Evolutionary conservation across 2,113 vertebrate species (phyloP), one percentile per base, ranked within the genome.

Genomic region (Bubalus kerabau): DNA sequence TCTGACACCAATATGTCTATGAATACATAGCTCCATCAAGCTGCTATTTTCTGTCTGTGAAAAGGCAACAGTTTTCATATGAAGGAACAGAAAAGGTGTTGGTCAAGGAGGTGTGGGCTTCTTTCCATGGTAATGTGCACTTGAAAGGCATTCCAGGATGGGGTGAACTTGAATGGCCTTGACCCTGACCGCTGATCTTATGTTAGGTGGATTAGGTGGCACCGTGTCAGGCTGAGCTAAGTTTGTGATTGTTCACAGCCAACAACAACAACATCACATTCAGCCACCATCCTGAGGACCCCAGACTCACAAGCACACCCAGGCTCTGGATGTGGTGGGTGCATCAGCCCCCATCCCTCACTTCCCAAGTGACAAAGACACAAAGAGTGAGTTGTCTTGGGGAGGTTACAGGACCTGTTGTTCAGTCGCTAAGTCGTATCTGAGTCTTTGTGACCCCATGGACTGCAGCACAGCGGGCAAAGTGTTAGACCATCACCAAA

Each of bases 1-100:
- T 93, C 91, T 97, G 89, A 98, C 96, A 98, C 97, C 82, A 67
- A 81, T 81, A 91, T 19, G 89, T 93, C 97, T 92, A 76, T 78
- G 94, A 96, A 93, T 97, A 90, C 11, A 52, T 16, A 94, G 40
- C 93, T 87, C 95, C 87, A 97, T 92, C 88, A 91, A 95, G 83
- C 87, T 85, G 50, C 50, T 94, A 80, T 90, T 74, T 84, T 96
- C 91, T 94, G 67, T 94, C 96, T 95, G 32, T n/a, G 85, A 62
- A 96, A 94, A 90, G 46, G 71, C 57, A 94, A 83, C 87, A 93
- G 91, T 81, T 98, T 97, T 82, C 94, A 95, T 7, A 94, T 60
- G 87, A 92, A 98, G 64, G 57, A 59, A 46, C 23, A 89, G 59
- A 36, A 86, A 76, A 91, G 91, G 94, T 67, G 40, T 91, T 36